Base-by-base conservation (phyloP, 2,888 invertebrate species). In the Drosophila neotestacea region DNA sequence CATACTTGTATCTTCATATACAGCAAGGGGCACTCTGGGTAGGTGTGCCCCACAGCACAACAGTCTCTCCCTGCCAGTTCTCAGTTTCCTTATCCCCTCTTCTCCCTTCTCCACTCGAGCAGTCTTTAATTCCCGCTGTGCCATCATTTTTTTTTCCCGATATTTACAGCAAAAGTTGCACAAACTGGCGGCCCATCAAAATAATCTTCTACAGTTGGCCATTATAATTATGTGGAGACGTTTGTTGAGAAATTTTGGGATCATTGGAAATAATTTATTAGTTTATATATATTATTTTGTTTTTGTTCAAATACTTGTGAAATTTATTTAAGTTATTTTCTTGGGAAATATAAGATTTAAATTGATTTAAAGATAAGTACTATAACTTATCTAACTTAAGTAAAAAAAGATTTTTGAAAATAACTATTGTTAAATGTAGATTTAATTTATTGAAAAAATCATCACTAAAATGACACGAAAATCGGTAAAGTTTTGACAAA, bases 151-250 rank as follows among this genome's bases (percentile, higher is more conserved):
- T 68, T 74, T 36, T 30, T 16, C 16, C 50, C 71, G 68, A 82
- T 87, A 85, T 87, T 82, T 87, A 87, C 77, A 74, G 76, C 82
- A 51, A 64, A 75, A 82, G 76, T 82, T 79, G 65, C 61, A 59
- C 63, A 54, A 58, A 56, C 55, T 74, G 78, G 62, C 80, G 55
- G 68, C 61, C 79, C 87, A 81, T 85, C 82, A 82, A 76, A 85
- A 87, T 76, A 84, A 82, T 72, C 76, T 62, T 59, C 75, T 60
- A 70, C 60, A 60, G 41, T 62, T 70, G 55, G 58, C 55, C 50
- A 61, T 66, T 36, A 58, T 56, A 47, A 59, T 62, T 65, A 34
- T 59, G 38, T 55, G 65, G 50, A 9, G 48, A 56, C 55, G 38
- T 68, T 75, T 67, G 52, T 30, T 39, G 11, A 42, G 34, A 3